These are phyloP conservation scores for Gila robusta DNA, from an alignment of 2,797 vertebrate genomes.

Conservation along the genomic window DNA sequence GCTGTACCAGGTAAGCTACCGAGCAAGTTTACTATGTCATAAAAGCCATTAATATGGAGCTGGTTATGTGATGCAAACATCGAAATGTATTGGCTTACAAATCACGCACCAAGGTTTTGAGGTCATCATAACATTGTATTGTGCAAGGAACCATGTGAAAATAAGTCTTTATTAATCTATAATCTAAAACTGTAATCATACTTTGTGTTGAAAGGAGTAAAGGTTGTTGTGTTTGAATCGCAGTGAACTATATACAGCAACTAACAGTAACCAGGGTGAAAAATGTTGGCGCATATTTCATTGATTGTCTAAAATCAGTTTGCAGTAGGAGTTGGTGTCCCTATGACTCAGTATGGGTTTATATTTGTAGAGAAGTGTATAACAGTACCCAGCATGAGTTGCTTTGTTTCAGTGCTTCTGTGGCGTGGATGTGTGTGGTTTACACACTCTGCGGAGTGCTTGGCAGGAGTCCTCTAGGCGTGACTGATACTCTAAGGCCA, in stretches of 20 bases:
- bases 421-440: conserved; percentile 46
- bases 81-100: background rate
- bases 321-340: conserved; percentile 6
- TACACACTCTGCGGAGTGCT: conserved; percentile 67
- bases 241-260: background rate
- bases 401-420: conserved; percentile 45
- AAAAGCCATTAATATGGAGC: background rate
- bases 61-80: background rate
- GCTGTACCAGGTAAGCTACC: background rate
- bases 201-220: background rate
- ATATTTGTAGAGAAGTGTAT: conserved; percentile 41
- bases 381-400: conserved; percentile 32
- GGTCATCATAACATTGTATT: background rate
- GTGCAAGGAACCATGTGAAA: background rate
- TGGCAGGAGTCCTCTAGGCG: conserved; percentile 64
- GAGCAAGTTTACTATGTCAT: background rate
- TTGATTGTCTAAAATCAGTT: conserved; percentile 35
- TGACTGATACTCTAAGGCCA: conserved; percentile 71
- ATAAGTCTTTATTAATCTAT: background rate
- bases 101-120: background rate
- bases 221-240: background rate
- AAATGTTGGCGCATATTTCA: background rate
- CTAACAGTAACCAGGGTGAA: background rate
- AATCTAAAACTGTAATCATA: background rate
- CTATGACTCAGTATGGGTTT: conserved; percentile 38